Percentiles rank a stretch among this genome's conserved stretches.
phyloP scores from a whole-genome alignment of 2,888 invertebrate species.

The Autographa gamma region DNA sequence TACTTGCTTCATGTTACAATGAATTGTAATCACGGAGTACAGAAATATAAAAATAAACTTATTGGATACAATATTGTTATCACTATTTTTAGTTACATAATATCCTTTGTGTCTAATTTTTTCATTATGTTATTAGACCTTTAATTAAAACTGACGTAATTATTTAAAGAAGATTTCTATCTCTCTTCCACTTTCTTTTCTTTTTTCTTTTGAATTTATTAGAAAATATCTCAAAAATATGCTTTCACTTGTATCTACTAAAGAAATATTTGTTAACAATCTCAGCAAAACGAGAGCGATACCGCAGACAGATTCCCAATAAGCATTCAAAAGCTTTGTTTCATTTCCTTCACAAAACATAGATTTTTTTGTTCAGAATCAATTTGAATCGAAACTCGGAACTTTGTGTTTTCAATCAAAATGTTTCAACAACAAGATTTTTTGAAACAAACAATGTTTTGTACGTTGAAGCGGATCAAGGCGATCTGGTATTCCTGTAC shows the following conservation, averaged over 20 bases:
- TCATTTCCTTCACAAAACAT: constrained; percentile 31
- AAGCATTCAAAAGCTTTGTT: constrained; percentile 31
- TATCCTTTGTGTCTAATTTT: too few species aligned
- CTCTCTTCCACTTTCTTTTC: too few species aligned
- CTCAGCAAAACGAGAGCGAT: constrained; percentile 5
- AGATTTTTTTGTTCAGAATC: constrained; percentile 44
- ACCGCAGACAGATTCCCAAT: constrained; percentile 13
- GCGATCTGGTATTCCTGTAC: constrained; percentile 15
- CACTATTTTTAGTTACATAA: too few species aligned
- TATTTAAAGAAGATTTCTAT: too few species aligned
- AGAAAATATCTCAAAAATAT: neutral
- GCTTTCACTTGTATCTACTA: neutral
- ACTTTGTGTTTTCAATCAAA: constrained; percentile 57
- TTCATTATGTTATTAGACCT: too few species aligned
- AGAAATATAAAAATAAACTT: too few species aligned
- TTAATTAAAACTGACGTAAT: too few species aligned
- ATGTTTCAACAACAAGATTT: constrained; percentile 33
- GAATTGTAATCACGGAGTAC: too few species aligned
- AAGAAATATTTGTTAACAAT: neutral
- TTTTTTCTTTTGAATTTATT: too few species aligned
- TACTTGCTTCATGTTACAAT: too few species aligned
- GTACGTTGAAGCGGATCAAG: constrained; percentile 22
- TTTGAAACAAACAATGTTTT: constrained; percentile 18
- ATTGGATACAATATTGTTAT: too few species aligned
- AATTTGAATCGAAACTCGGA: constrained; percentile 42